Conservation (phyloP, 1,140 invertebrate genomes). For the Drosophila lini region DNA sequence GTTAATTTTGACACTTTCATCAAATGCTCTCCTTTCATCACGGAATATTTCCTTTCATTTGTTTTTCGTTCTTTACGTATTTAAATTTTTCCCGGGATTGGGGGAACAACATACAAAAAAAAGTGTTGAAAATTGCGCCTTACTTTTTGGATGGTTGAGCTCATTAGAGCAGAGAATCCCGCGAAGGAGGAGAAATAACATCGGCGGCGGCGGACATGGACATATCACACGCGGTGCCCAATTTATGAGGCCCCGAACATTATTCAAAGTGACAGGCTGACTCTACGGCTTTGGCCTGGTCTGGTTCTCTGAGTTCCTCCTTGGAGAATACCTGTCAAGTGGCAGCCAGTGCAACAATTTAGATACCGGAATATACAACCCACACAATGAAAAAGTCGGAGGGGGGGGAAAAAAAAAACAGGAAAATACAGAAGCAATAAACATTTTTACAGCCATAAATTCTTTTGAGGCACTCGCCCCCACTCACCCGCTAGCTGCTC, state of each 20-base stretch:
- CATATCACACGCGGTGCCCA: conserved; percentile 57
- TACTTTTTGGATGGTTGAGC: conserved; percentile 30
- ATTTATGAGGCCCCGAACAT: conserved; percentile 68
- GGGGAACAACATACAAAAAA: conserved; percentile 17
- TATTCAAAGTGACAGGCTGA: conserved; percentile 72
- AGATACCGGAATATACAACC: conserved; percentile 31
- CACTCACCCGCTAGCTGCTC: background rate
- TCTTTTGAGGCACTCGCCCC: conserved; percentile 48
- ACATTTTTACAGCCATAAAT: conserved; percentile 81
- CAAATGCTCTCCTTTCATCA: conserved; percentile 57
- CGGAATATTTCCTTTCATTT: conserved; percentile 24
- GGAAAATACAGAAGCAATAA: conserved; percentile 73
- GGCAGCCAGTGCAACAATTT: conserved; percentile 50
- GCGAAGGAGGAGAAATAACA: conserved; percentile 27
- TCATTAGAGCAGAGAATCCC: conserved; percentile 50
- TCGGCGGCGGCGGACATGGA: conserved; percentile 28
- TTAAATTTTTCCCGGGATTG: background rate
- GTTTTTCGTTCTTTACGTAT: conserved; percentile 1
- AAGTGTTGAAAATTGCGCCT: conserved; percentile 56
- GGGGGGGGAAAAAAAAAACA: conserved; percentile 31
- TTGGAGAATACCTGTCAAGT: conserved; percentile 68
- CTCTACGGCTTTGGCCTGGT: background rate
- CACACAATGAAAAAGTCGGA: conserved; percentile 14
- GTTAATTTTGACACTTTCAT: conserved; percentile 62
- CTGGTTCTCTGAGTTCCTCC: conserved; percentile 15